A percentile compares a stretch with the other conserved stretches of the same genome.
Conservation (phyloP, 2,113 vertebrate species). For the Onychorhynchus coronatus region DNA sequence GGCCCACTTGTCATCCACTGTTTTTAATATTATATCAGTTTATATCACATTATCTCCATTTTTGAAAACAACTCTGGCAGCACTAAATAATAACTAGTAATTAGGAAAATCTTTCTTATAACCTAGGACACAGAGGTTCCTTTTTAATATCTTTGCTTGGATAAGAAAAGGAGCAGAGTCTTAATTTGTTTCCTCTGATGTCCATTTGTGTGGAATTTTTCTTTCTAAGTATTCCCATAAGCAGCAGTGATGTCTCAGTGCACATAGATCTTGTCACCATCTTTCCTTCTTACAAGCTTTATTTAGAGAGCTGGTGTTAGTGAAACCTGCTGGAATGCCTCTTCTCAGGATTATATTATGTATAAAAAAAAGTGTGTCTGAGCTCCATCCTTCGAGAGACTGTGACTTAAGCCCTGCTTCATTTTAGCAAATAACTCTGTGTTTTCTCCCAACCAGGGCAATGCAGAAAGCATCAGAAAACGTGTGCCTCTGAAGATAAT, state of each 20-base stretch:
- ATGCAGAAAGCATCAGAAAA: not conserved
- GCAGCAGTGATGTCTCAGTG: not conserved
- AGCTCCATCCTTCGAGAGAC: not conserved
- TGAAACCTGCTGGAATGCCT: not conserved
- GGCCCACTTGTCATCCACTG: not conserved
- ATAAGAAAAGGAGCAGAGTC: not conserved
- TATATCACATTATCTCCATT: not conserved
- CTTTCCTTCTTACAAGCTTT: not conserved
- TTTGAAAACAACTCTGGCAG: not conserved
- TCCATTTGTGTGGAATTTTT: not conserved
- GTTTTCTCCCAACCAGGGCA: not conserved
- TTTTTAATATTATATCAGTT: not conserved
- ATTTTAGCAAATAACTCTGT: not conserved
- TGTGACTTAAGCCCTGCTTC: not conserved
- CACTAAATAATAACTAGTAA: not conserved
- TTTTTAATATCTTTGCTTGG: not conserved
- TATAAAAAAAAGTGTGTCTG: not conserved
- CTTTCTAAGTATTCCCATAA: not conserved
- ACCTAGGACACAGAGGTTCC: not conserved
- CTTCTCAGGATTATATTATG: not conserved
- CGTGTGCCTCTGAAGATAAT: not conserved
- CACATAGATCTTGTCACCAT: not conserved
- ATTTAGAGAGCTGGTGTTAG: not conserved
- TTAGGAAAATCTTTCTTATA: not conserved
- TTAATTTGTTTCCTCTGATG: not conserved